Conservation (phyloP, 2,888 invertebrate species). For the Patella ulyssiponensis region DNA sequence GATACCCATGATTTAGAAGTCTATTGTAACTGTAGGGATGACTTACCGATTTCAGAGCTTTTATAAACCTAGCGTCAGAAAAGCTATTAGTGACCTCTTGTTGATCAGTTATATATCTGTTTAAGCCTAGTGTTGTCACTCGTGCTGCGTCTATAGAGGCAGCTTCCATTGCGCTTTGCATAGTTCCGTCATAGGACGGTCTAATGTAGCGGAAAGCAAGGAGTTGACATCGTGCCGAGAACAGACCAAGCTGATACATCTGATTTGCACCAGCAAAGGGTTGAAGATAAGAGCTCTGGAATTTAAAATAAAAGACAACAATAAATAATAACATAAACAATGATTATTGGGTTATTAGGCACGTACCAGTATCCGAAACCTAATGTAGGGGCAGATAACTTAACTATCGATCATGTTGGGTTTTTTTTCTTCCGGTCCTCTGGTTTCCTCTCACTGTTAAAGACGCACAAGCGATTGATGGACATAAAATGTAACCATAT, state of each 20-base stretch:
- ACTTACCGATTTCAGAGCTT: slow-evolving; percentile 42
- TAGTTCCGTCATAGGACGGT: slow-evolving; percentile 20
- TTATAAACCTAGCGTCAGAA: slow-evolving; percentile 39
- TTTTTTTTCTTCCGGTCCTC: too few relatives aligned
- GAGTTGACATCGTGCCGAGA: slow-evolving; percentile 51
- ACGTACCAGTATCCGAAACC: too few relatives aligned
- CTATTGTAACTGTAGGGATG: too few relatives aligned
- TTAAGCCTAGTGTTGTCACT: slow-evolving; percentile 49
- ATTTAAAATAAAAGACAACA: not conserved
- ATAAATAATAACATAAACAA: too few relatives aligned
- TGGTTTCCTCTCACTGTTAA: too few relatives aligned
- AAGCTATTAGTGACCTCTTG: slow-evolving; percentile 36
- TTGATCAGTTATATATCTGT: slow-evolving; percentile 43
- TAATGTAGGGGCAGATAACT: too few relatives aligned
- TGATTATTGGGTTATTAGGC: too few relatives aligned
- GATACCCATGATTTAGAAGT: not conserved
- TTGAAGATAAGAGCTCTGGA: slow-evolving; percentile 47
- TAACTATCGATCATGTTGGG: too few relatives aligned
- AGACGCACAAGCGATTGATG: too few relatives aligned
- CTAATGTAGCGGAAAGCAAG: slow-evolving; percentile 56
- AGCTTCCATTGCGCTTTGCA: slow-evolving; percentile 36
- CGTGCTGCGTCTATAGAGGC: slow-evolving; percentile 53
- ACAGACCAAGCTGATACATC: slow-evolving; percentile 57
- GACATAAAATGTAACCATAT: too few relatives aligned
- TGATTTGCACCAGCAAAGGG: slow-evolving; percentile 50